Conservation (phyloP, 2,888 invertebrate genomes). For the Drosophila birchii region DNA sequence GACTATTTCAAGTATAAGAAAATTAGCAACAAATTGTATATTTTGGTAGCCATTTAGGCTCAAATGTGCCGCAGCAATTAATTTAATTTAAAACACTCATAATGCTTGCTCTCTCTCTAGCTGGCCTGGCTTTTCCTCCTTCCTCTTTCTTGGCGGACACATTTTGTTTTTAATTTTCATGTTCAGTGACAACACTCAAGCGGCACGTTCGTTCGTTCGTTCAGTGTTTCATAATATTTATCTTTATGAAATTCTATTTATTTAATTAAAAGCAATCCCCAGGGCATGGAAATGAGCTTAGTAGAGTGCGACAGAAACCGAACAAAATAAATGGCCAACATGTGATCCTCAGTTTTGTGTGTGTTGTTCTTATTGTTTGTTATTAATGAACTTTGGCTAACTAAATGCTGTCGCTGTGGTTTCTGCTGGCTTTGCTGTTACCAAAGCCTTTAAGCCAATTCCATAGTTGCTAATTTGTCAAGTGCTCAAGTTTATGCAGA, state of each 20-base stretch:
- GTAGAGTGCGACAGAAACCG: slow-evolving; percentile 27
- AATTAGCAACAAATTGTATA: slow-evolving; percentile 1
- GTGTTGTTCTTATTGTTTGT: slow-evolving; percentile 36
- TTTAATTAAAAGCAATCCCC: slow-evolving; percentile 45
- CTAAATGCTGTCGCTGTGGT: slow-evolving; percentile 39
- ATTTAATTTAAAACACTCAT: slow-evolving; percentile 16
- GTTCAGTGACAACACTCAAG: slow-evolving; percentile 60
- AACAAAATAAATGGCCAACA: slow-evolving; percentile 67
- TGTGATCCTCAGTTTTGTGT: slow-evolving; percentile 54
- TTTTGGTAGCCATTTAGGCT: slow-evolving; percentile 22
- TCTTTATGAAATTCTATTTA: slow-evolving; percentile 39
- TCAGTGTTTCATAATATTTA: slow-evolving; percentile 19
- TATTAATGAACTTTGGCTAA: slow-evolving; percentile 62
- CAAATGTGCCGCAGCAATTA: slow-evolving; percentile 29
- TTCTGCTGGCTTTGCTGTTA: slow-evolving; percentile 15
- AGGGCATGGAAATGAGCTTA: slow-evolving; percentile 57
- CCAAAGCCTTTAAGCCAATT: slow-evolving; percentile 58
- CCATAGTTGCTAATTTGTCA: slow-evolving; percentile 67
- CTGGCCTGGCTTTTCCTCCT: neutral
- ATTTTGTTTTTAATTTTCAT: slow-evolving; percentile 66
- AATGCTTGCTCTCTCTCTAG: neutral
- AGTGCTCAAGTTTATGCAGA: slow-evolving; percentile 39
- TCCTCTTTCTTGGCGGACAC: slow-evolving; percentile 22
- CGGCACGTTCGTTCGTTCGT: slow-evolving; percentile 3
- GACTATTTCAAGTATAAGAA: neutral